phyloP scores from a whole-genome alignment of 2,113 vertebrate species.

The Eclectus roratus region DNA sequence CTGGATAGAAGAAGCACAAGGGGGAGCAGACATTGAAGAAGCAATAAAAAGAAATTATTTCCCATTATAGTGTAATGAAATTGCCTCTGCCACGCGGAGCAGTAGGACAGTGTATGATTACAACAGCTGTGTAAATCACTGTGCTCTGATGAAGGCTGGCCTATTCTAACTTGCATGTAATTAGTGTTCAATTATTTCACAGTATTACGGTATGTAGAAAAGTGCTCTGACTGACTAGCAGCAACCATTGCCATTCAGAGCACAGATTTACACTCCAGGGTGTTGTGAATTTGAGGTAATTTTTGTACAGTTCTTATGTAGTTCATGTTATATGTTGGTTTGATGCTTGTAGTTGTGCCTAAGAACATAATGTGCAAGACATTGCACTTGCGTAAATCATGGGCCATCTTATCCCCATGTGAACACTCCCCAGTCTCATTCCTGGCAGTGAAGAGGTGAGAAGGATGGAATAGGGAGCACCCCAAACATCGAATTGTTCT shows the following conservation, averaged over 20 bases:
- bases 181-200: neutral
- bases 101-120: neutral
- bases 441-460: neutral
- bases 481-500: neutral
- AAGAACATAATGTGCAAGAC: neutral
- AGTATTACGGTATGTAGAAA: neutral
- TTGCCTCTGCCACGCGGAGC: neutral
- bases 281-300: neutral
- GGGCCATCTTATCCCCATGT: neutral
- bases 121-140: neutral
- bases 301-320: neutral
- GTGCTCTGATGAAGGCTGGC: neutral
- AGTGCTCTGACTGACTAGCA: neutral
- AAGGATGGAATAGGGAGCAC: neutral
- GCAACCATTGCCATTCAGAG: neutral
- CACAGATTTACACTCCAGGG: neutral
- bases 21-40: neutral
- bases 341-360: neutral
- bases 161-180: neutral
- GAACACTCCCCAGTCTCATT: neutral
- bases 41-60: conserved; percentile 8
- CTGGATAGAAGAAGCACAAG: neutral
- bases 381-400: neutral
- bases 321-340: neutral
- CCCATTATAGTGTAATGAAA: neutral